Base-by-base conservation (phyloP, 2,113 vertebrate species). In the Panthera tigris region DNA sequence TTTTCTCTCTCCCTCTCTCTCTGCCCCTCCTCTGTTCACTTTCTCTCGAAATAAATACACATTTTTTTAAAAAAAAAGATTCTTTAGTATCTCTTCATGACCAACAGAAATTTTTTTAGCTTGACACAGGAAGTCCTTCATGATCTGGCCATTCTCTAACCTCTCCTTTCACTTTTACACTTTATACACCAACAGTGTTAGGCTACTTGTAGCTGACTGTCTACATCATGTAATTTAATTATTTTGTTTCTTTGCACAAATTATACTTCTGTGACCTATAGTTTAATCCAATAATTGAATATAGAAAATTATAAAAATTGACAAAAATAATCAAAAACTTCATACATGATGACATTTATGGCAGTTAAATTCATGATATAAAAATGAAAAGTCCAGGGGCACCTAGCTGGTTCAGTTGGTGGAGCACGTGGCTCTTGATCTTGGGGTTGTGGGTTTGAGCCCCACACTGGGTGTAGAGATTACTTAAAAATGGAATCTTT, bases 281-380 rank as follows among this genome's bases (percentile, higher is more conserved):
- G 71, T 91, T 86, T 79, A 91, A 91, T 39, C 8, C 81, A 85
- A 13, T 50, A 86, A 91, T 36, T 79, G 36, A 31, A 86, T 71
- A 61, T 23, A 86, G 71, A 79, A 85, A 91, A 78, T 84, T 84
- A 78, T 85, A 92, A 89, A 91, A 95, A 48, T 95, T 80, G 79
- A 11, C 50, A 79, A 45, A 55, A 86, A 7, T 85, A 91, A 65
- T 36, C 5, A 6, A 36, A 92, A 71, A 85, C 39, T 39, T 69
- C 82, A 80, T 19, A 79, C 12, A 68, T 48, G 27, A 57, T 84
- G 50, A 91, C 63, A 69, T 29, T n/a, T 36, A 85, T 41, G 19
- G 61, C 36, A 68, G 48, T 66, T 90, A 31, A 66, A 16, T 55
- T 45, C 45, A 85, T 68, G 57, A 76, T 55, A 71, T 71, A 91